Base-by-base conservation (phyloP, 2,888 invertebrate genomes). In the Zhuqinia jingwanae region DNA sequence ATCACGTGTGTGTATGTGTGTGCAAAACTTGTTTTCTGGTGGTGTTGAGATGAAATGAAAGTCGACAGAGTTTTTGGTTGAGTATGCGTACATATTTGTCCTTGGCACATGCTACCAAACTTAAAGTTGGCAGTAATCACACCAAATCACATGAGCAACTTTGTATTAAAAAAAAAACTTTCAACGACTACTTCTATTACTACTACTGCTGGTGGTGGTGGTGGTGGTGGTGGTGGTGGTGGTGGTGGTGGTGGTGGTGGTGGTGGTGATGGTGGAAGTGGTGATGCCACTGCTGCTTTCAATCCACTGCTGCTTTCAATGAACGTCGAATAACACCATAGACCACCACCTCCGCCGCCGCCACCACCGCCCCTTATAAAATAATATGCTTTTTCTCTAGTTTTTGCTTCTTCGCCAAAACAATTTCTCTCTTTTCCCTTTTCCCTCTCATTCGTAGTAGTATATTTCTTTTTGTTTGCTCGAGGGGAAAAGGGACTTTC, bases 101-200 rank as follows among this genome's bases (percentile, higher is more conserved):
- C 45, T 68, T 68, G 68, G 68, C 68, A 68, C 45, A n/a, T 45
- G 47, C 22, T 45, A 45, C 45, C 20, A 68, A 45, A 42, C n/a
- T 20, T 65, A 65, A 65, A 65, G 42, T 65, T 65, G 65, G 65
- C 65, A 42, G 42, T 65, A 65, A 65, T 65, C 65, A 65, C 65
- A 42, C n/a, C n/a, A n/a, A n/a, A 65, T 65, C 42, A 42, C 65
- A 36, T n/a, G n/a, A 17, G 65, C 42, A 65, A 42, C 42, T 65
- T n/a, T 42, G 36, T 42, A n/a, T n/a, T n/a, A n/a, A 42, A 65
- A 36, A 15, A 42, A 42, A 63, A 65, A 65, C 65, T 65, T 65
- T 65, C 65, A 65, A 36, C 42, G n/a, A n/a, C n/a, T n/a, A 20
- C 25, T 25, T 17, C 58, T 58, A 13, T 15, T 58, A 15, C 58